phyloP scores from a whole-genome alignment of 2,113 vertebrate genomes.

The Myrmecobius fasciatus region DNA sequence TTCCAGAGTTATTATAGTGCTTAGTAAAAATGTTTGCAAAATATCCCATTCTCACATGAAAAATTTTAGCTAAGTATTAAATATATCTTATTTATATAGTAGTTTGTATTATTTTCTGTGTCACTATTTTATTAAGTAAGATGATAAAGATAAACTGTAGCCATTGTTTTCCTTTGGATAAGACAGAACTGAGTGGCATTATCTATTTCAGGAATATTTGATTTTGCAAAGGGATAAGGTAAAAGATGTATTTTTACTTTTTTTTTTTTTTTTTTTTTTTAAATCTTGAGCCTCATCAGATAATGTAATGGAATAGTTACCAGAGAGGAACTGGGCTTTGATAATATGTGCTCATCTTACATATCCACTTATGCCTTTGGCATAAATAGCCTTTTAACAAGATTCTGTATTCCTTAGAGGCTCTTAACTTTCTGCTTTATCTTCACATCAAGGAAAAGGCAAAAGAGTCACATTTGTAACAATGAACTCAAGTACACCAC shows the following conservation, averaged over 20 bases:
- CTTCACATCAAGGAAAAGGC: slow-evolving; percentile 3
- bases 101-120: neutral
- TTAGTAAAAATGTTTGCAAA: neutral
- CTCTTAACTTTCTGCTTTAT: slow-evolving; percentile 15
- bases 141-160: neutral
- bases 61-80: neutral
- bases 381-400: neutral
- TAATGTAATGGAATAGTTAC: neutral
- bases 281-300: slow-evolving; percentile 12
- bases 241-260: slow-evolving; percentile 20
- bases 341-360: neutral
- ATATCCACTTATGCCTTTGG: neutral
- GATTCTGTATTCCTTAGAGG: neutral
- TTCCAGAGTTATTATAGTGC: slow-evolving; percentile 5
- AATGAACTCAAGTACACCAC: neutral
- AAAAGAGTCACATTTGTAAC: neutral
- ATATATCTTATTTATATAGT: slow-evolving; percentile 9
- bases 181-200: neutral
- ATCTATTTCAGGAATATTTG: neutral
- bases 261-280: no score
- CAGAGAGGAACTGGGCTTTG: neutral
- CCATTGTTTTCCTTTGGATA: neutral
- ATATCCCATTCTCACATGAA: neutral
- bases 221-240: slow-evolving; percentile 23
- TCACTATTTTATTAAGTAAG: slow-evolving; percentile 1